phyloP scores from a whole-genome alignment of 2,797 vertebrate genomes.

The Mus spretus region DNA sequence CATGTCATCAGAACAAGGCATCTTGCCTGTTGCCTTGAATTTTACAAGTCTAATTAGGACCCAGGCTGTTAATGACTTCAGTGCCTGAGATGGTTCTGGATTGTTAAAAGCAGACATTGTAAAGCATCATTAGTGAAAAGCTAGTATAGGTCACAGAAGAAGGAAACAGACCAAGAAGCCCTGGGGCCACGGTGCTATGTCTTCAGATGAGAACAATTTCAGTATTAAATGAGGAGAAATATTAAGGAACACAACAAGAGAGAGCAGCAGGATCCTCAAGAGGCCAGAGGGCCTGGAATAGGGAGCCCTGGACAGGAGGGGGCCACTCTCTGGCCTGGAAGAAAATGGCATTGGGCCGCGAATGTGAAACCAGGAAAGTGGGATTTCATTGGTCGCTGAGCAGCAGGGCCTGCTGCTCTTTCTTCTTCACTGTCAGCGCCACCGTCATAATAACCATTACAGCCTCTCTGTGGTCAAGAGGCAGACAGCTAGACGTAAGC shows the following conservation, averaged over 20 bases:
- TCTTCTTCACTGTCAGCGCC: not conserved
- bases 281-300: not conserved
- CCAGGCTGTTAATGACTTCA: conserved; percentile 7
- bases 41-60: conserved; percentile 51
- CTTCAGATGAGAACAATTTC: conserved; percentile 18
- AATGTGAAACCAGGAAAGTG: not conserved
- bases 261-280: not conserved
- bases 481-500: not conserved
- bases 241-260: not conserved
- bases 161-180: conserved; percentile 22
- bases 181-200: not conserved
- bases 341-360: not conserved
- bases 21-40: not conserved
- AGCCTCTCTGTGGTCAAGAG: not conserved
- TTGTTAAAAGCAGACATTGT: conserved; percentile 45
- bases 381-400: not conserved
- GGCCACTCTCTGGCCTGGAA: not conserved
- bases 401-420: not conserved
- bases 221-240: conserved; percentile 17
- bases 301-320: not conserved
- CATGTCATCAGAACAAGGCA: not conserved
- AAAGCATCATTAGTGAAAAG: conserved; percentile 10
- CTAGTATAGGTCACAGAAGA: not conserved
- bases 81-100: not conserved
- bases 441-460: not conserved